Evolutionary conservation across 2,113 vertebrate species (phyloP), one percentile per base, ranked within the genome.

Genomic region (Notothenia rossii): DNA sequence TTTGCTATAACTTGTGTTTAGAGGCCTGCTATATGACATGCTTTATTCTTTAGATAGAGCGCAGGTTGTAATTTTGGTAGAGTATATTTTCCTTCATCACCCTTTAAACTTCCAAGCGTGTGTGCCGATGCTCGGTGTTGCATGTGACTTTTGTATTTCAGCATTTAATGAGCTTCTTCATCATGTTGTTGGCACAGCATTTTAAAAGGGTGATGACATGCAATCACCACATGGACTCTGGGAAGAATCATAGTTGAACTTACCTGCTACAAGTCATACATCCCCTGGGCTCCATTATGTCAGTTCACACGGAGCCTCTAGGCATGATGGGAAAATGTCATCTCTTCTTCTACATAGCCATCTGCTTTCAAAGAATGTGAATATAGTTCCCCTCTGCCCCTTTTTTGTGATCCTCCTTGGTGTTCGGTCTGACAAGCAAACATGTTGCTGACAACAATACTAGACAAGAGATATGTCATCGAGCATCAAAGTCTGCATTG

Each of bases 1-100:
- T 62, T 92, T 68, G 75, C 68, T 64, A 2, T 49, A 93, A 88
- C 90, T 87, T 91, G 61, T 92, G 89, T 89, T 93, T 92, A 90
- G 89, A 91, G 90, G 90, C 79, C 82, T 61, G 59, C 86, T 82
- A 63, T 91, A 81, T 86, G 75, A 90, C 88, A 86, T 86, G 82
- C 81, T 87, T 85, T 82, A 84, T 88, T 81, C 79, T 90, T 74
- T 69, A 58, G 63, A 74, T 67, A 68, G 64, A 87, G 55, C 25
- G 64, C 77, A 91, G 58, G 81, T 88, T 87, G 79, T 91, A 91
- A 93, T 93, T 91, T 90, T 53, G 72, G 85, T 75, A 20, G 9
- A 25, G 81, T 84, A 83, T 90, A 84, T 88, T 92, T 89, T 62
- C 63, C 72, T 89, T 86, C 85, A 88, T 90, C 82, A 71, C 77